Base-by-base conservation (phyloP, 2,113 vertebrate genomes). In the Ginglymostoma cirratum region DNA sequence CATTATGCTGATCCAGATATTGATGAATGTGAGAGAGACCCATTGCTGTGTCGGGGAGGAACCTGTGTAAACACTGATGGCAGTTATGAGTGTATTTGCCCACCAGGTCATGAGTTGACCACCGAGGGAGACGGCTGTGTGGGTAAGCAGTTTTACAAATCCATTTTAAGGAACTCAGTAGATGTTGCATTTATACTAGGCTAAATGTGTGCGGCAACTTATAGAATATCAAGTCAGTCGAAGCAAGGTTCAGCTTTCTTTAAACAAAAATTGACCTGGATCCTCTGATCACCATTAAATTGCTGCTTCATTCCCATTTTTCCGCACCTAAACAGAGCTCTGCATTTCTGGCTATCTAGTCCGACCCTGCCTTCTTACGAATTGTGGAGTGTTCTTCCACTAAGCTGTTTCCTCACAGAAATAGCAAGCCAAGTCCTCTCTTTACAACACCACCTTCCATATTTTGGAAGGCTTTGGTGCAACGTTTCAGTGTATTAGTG, bases 61-160 rank as follows among this genome's bases (percentile, higher is more conserved):
- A 98, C 97, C 96, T 99, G 99, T 96, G 96, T 98, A 96, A 99
- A 99, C 98, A 99, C 98, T 0, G 98, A 99, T 0, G 98, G 99
- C 90, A 99, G 99, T 96, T 99, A 98, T 30, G 97, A 98, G 96
- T 99, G 99, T 96, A 98, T 98, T 96, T 99, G 99, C 89, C 99
- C 98, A 0, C 97, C 97, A 0, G 99, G 99, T 45, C 98, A 99
- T 2, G 96, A 98, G n/a, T 98, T 98, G 96, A 98, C 96, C 0
- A 78, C 96, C 0, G 97, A 98, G 85, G 98, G 98, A 48, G 98
- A 98, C 0, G 97, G 97, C 78, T 99, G 99, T 34, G 96, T 99
- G 96, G 99, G 99, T 99, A 96, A 96, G 97, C 8, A 65, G 12
- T 89, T 67, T 69, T 45, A 23, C 21, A 72, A 42, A 65, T 66